Evolutionary conservation across 2,113 vertebrate genomes (phyloP).

Genomic region (Xyrauchen texanus): DNA sequence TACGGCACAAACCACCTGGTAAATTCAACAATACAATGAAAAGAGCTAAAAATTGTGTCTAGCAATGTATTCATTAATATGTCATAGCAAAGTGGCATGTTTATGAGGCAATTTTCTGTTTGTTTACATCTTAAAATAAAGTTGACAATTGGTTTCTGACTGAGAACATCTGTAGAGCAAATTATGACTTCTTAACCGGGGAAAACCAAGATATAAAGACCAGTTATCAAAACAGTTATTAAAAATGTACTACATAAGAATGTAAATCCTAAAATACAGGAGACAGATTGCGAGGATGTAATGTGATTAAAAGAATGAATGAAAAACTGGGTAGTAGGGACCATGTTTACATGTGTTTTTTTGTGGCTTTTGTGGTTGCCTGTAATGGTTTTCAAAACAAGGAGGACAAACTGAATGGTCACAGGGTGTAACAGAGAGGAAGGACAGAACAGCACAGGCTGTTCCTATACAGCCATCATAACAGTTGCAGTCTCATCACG

Average conservation of each 20-base stretch:
- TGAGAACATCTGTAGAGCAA: conserved; percentile 16
- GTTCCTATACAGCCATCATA: conserved; percentile 2
- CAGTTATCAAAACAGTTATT: conserved; percentile 12
- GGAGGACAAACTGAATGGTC: background rate
- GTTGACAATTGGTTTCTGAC: background rate
- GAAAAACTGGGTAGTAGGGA: background rate
- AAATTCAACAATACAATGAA: conserved; percentile 14
- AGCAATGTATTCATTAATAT: conserved; percentile 26
- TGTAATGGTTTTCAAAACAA: conserved; percentile 16
- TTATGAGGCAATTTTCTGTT: conserved; percentile 18
- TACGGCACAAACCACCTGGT: conserved; percentile 9
- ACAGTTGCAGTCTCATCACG: background rate
- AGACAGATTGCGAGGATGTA: background rate
- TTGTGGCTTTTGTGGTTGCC: background rate
- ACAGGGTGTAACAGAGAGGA: conserved; percentile 21
- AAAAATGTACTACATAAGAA: background rate
- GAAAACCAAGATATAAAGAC: conserved; percentile 2
- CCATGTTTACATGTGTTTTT: background rate
- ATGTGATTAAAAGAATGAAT: background rate
- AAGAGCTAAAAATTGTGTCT: conserved; percentile 16
- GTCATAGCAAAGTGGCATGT: conserved; percentile 31
- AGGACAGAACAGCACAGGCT: conserved; percentile 23
- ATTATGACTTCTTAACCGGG: background rate
- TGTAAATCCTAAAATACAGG: background rate
- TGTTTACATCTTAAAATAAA: conserved; percentile 20